Evolutionary conservation across 1,140 invertebrate genomes (phyloP).

Genomic region (Solenopsis fugax): DNA sequence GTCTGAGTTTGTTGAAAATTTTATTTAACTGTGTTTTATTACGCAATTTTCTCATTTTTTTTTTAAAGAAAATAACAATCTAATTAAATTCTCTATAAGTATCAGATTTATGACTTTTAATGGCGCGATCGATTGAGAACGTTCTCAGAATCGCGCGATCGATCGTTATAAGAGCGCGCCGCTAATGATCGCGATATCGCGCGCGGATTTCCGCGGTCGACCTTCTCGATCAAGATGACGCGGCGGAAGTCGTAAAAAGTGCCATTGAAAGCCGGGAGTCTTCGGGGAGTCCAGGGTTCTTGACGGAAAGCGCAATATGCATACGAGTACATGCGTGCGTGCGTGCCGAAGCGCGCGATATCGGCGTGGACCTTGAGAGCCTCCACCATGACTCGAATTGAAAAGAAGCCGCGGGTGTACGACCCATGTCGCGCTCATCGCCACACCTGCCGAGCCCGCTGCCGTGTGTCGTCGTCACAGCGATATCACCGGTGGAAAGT

Average conservation of each 20-base stretch:
- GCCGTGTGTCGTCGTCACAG: constrained; percentile 47
- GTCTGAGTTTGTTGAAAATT: neutral
- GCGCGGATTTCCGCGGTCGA: neutral
- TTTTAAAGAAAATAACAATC: neutral
- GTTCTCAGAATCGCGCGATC: neutral
- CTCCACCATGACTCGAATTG: constrained; percentile 76
- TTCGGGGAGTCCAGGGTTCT: neutral
- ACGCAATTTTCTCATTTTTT: too few species aligned
- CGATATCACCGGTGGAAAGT: constrained; percentile 73
- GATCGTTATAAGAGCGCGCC: neutral
- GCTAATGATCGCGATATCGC: neutral
- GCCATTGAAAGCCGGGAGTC: constrained; percentile 47
- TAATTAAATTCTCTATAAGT: neutral
- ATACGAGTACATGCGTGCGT: neutral
- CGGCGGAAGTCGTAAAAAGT: constrained; percentile 70
- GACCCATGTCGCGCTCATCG: constrained; percentile 67
- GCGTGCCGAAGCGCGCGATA: constrained; percentile 53
- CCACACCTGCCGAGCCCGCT: constrained; percentile 69
- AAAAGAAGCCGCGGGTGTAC: constrained; percentile 71
- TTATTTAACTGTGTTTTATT: neutral
- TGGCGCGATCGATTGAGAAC: too few species aligned
- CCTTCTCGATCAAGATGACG: constrained; percentile 45
- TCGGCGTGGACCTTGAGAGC: constrained; percentile 62
- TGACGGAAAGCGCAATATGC: neutral
- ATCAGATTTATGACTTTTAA: neutral